These are phyloP conservation scores for Rattus norvegicus DNA, from an alignment of 2,113 vertebrate genomes.

Conservation along the genomic window DNA sequence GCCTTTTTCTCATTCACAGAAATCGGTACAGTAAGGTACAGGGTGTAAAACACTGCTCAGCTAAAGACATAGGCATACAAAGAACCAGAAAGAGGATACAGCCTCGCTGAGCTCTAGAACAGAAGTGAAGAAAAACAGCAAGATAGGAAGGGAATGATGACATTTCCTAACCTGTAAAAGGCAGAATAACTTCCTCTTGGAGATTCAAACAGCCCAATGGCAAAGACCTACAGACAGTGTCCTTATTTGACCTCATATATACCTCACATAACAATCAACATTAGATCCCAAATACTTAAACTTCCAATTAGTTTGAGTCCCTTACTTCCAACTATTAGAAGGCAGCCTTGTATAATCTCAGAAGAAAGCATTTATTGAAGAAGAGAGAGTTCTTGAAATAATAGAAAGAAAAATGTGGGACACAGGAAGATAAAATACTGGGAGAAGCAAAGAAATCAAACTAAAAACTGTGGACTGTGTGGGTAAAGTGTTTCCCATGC, in stretches of 20 bases:
- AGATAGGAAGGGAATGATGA: background rate
- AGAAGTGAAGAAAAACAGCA: background rate
- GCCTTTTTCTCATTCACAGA: background rate
- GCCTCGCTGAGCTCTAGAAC: background rate
- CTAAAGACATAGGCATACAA: background rate
- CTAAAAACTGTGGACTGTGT: background rate
- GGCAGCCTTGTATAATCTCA: background rate
- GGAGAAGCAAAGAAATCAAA: background rate
- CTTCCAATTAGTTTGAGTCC: background rate
- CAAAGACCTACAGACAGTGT: background rate
- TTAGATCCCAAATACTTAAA: background rate
- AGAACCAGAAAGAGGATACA: background rate
- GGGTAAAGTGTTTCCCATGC: no score
- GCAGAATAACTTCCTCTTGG: background rate
- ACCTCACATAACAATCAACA: background rate
- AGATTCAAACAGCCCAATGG: background rate
- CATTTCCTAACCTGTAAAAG: background rate
- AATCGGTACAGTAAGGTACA: background rate
- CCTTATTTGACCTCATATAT: background rate
- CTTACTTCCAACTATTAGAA: background rate
- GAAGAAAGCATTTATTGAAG: background rate
- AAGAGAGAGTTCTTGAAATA: slow-evolving; percentile 1
- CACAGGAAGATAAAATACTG: background rate
- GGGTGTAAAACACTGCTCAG: accelerated
- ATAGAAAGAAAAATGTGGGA: background rate